These are phyloP conservation scores for Lithophane leautieri DNA, from an alignment of 2,888 invertebrate species.

Conservation along the genomic window DNA sequence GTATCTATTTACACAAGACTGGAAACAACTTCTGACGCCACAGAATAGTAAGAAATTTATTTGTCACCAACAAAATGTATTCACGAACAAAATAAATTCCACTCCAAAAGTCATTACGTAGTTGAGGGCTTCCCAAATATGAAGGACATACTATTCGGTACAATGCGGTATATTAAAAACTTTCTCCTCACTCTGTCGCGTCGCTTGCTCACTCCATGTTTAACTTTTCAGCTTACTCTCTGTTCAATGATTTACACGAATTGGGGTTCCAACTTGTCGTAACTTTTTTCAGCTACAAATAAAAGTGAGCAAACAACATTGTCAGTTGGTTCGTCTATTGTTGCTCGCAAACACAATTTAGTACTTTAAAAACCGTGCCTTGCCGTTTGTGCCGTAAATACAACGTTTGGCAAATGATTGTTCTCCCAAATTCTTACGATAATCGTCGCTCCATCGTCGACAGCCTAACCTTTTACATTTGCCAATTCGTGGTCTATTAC, in stretches of 20 bases:
- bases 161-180: constrained; percentile 62
- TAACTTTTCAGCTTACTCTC: constrained; percentile 64
- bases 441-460: not conserved
- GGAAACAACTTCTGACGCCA: not conserved
- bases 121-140: constrained; percentile 37
- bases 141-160: constrained; percentile 43
- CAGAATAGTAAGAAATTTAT: not conserved
- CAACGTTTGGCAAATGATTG: not conserved
- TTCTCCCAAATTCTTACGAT: not conserved
- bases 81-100: constrained; percentile 5
- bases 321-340: not conserved
- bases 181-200: constrained; percentile 50
- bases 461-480: no score
- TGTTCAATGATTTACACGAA: constrained; percentile 67
- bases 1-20: not conserved
- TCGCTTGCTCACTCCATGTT: constrained; percentile 60
- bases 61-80: constrained; percentile 1
- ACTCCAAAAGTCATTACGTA: not conserved
- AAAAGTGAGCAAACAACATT: constrained; percentile 6
- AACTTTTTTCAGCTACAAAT: constrained; percentile 38
- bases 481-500: not conserved
- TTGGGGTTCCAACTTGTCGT: constrained; percentile 66
- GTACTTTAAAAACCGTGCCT: not conserved
- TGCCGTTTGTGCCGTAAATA: no score
- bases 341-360: constrained; percentile 1